These are phyloP conservation scores for Cerastis rubricosa DNA, from an alignment of 2,888 invertebrate genomes.

Conservation along the genomic window DNA sequence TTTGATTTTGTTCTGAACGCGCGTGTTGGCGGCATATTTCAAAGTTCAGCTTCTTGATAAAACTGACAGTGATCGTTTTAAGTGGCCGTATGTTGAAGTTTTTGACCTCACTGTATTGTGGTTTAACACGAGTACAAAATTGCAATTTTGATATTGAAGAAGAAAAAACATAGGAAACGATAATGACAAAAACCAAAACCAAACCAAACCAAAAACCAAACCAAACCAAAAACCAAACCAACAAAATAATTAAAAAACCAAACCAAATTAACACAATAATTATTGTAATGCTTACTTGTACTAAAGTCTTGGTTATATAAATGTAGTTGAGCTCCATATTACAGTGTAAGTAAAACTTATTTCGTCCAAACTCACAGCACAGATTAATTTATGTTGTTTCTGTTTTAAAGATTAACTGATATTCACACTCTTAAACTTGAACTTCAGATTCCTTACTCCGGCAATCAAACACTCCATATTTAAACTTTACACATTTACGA, in stretches of 20 bases:
- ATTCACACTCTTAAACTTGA: neutral
- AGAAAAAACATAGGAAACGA: neutral
- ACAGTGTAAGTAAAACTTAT: neutral
- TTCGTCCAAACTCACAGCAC: neutral
- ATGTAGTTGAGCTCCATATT: neutral
- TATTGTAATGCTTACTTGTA: neutral
- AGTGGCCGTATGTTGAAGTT: conserved; percentile 3
- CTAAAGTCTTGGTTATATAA: neutral
- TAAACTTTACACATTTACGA: neutral
- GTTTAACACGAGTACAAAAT: neutral
- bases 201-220: too few relatives aligned
- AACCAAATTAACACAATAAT: too few relatives aligned
- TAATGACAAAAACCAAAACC: too few relatives aligned
- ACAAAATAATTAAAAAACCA: too few relatives aligned
- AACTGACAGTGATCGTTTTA: conserved; percentile 21
- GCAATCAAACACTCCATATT: neutral
- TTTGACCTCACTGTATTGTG: neutral
- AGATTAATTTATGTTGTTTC: too few relatives aligned
- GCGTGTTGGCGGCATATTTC: conserved; percentile 19
- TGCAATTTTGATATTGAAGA: too few relatives aligned
- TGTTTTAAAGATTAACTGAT: neutral
- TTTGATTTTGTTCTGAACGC: conserved; percentile 38
- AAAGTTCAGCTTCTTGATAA: conserved; percentile 36
- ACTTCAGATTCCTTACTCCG: neutral
- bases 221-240: too few relatives aligned